Conservation (phyloP, 2,113 vertebrate species). For the Haliaeetus leucogaster region DNA sequence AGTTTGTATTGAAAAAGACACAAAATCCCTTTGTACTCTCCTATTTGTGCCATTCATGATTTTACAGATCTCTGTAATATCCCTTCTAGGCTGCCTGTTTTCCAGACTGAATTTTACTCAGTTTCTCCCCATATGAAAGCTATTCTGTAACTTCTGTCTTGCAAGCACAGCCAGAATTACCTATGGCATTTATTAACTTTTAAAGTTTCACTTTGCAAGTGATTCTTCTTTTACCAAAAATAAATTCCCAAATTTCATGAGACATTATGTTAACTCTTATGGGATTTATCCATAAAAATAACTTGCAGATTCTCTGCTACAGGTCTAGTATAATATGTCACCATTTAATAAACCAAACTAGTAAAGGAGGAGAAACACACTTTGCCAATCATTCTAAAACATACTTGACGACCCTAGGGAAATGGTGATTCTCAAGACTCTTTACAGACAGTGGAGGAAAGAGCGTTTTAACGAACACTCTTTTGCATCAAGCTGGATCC, state of each 20-base stretch:
- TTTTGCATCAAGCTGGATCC: not conserved
- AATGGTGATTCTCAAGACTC: not conserved
- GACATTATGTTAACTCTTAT: not conserved
- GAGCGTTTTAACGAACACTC: not conserved
- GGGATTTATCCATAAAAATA: not conserved
- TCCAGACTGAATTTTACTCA: not conserved
- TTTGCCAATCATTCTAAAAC: not conserved
- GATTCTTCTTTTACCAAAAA: not conserved
- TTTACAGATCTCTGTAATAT: not conserved
- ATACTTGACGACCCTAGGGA: not conserved
- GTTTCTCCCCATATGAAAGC: not conserved
- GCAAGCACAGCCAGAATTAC: not conserved
- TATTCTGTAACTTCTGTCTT: not conserved
- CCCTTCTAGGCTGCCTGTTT: not conserved
- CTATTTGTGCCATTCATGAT: not conserved
- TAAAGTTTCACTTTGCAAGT: not conserved
- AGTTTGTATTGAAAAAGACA: not conserved
- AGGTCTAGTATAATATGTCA: not conserved
- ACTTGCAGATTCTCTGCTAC: not conserved
- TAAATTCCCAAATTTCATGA: not conserved
- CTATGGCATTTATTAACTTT: not conserved
- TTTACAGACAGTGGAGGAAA: not conserved
- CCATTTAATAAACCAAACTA: not conserved
- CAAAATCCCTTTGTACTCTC: not conserved
- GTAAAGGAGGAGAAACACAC: not conserved